A percentile compares a stretch with the other conserved stretches of the same genome.
phyloP scores from a whole-genome alignment of 2,113 vertebrate species.

The Gulo gulo region DNA sequence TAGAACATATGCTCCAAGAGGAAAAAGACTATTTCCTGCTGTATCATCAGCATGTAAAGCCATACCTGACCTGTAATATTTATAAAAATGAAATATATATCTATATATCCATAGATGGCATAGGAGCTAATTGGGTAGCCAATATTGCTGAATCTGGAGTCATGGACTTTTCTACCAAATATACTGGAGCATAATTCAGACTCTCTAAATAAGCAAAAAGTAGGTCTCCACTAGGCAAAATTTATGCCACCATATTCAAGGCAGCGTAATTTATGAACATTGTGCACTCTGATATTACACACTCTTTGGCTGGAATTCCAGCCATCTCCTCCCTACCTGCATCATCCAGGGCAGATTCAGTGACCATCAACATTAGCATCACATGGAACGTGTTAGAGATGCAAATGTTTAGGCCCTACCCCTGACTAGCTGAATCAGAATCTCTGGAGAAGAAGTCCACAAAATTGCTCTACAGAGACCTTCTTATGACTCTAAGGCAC shows the following conservation, averaged over 20 bases:
- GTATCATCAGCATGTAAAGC: background rate
- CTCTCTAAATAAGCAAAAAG: background rate
- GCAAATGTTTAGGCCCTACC: background rate
- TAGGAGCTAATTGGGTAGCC: background rate
- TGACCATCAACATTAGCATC: background rate
- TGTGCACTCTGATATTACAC: background rate
- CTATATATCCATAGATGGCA: background rate
- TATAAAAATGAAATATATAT: background rate
- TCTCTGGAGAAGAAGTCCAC: background rate
- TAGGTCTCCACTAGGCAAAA: background rate
- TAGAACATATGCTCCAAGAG: background rate
- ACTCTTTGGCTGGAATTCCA: background rate
- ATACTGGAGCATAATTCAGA: background rate
- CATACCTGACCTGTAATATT: background rate
- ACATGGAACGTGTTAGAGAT: background rate
- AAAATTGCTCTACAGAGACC: background rate
- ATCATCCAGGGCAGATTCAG: background rate
- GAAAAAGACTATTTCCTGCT: background rate
- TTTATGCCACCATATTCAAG: background rate
- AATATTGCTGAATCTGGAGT: background rate
- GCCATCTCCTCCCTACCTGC: background rate
- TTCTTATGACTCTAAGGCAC: background rate
- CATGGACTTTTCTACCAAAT: background rate
- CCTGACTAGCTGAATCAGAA: background rate
- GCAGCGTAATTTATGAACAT: background rate